Evolutionary conservation across 2,113 vertebrate genomes (phyloP), one percentile per base, ranked within the genome.

Genomic region (Geococcyx californianus): DNA sequence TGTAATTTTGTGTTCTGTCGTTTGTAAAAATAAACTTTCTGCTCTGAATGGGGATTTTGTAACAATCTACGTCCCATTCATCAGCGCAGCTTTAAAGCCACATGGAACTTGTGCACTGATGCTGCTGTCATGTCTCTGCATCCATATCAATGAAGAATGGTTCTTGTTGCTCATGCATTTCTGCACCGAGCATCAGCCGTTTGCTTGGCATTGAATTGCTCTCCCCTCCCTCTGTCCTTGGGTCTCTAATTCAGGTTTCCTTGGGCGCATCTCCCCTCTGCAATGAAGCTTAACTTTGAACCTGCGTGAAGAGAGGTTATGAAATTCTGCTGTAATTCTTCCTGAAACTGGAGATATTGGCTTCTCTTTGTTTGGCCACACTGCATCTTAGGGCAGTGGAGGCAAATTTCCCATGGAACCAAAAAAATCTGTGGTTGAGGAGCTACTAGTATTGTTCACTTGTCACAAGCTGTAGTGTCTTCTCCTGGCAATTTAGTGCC

Each of bases 1-100:
- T 70, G 76, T 94, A 84, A 95, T 94, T 97, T 81, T 87, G 69
- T 84, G 56, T 92, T 86, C 91, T 47, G 38, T 25, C 45, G 69
- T 83, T 92, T 72, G 85, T 85, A 87, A 90, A 93, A 94, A 96
- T 88, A 94, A 86, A 92, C 82, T 93, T 90, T 80, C 60, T 58
- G 36, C 62, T 90, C 86, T 90, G 56, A 95, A 92, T 63, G 66
- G 63, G 52, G 52, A 63, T 86, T 84, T 44, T 12, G 38, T 60
- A 58, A 87, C 83, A 89, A 92, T 93, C 89, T 86, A 10, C 0
- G 0, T 84, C 68, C 72, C 95, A 86, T 94, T 96, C 91, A 90
- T 94, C 76, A 34, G 51, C 5, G 33, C 51, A 29, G 67, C 75
- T 94, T 83, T 58, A 58, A 83, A 73, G 83, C 26, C n/a, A 3